A percentile compares a stretch with the other conserved stretches of the same genome.
Evolutionary conservation across 2,888 invertebrate species (phyloP).

Genomic region (Lithophane semibrunnea): DNA sequence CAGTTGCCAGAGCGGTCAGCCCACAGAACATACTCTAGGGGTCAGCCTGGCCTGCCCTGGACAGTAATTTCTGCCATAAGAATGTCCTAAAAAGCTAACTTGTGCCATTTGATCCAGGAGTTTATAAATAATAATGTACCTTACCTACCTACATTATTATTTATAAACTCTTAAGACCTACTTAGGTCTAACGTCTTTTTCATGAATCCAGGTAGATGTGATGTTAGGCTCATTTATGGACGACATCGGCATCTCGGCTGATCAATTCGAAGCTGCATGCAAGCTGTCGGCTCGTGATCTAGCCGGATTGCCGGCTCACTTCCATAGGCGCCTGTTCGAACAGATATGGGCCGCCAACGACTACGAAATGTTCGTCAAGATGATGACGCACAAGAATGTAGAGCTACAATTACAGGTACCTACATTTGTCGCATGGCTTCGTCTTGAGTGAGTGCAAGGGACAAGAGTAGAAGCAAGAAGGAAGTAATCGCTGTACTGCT

Average conservation of each 20-base stretch:
- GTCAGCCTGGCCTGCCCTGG: neutral
- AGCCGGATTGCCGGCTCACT: slow-evolving; percentile 90
- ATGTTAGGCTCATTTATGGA: slow-evolving; percentile 98
- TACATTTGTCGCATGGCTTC: neutral
- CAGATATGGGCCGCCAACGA: slow-evolving; percentile 98
- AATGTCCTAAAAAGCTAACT: neutral
- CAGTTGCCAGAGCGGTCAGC: neutral
- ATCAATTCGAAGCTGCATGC: slow-evolving; percentile 96
- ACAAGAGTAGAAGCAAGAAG: neutral
- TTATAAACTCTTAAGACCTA: no score
- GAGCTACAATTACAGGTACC: slow-evolving; percentile 94
- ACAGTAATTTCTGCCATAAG: neutral
- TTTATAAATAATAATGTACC: neutral
- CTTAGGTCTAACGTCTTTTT: neutral
- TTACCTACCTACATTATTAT: no score
- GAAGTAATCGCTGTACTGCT: neutral
- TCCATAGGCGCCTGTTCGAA: slow-evolving; percentile 91
- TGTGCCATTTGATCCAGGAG: neutral
- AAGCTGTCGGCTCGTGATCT: slow-evolving; percentile 85
- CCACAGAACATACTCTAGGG: no score
- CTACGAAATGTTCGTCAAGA: slow-evolving; percentile 95
- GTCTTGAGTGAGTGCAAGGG: neutral
- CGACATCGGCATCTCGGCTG: slow-evolving; percentile 96
- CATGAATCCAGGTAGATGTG: slow-evolving; percentile 93
- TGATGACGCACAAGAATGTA: slow-evolving; percentile 98